Percentiles rank a stretch among this genome's conserved stretches.
Conservation (phyloP, 1,140 invertebrate genomes). For the Diprion similis region DNA sequence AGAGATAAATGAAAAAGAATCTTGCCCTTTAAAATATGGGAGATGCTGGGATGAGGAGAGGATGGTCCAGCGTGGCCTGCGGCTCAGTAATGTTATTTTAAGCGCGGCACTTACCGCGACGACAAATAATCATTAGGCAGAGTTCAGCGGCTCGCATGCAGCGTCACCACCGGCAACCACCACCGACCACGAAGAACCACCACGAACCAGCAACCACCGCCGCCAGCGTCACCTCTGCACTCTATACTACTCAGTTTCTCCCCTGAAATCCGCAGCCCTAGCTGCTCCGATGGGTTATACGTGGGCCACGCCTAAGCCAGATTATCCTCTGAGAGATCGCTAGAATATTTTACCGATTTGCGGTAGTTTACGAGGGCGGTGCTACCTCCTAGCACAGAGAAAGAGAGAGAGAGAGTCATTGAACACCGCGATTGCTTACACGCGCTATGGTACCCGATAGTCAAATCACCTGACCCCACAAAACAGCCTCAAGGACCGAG, state of each 20-base stretch:
- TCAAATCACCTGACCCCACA: no score
- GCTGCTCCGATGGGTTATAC: background rate
- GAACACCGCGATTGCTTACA: no score
- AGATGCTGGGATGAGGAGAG: no score
- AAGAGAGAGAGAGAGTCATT: constrained; percentile 23
- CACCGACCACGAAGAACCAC: background rate
- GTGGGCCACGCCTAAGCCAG: constrained; percentile 37
- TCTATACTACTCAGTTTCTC: background rate
- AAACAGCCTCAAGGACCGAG: no score
- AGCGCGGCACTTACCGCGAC: constrained; percentile 43
- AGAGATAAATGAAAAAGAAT: no score
- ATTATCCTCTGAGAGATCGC: constrained; percentile 46
- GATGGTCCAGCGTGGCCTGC: constrained; percentile 30
- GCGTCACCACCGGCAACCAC: constrained; percentile 8
- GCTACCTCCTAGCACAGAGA: background rate
- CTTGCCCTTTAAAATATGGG: no score
- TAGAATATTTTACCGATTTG: constrained; percentile 44
- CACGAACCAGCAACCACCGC: background rate
- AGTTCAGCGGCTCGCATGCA: constrained; percentile 39
- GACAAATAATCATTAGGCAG: constrained; percentile 49
- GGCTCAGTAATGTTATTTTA: constrained; percentile 47
- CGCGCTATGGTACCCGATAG: background rate
- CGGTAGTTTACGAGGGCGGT: constrained; percentile 25
- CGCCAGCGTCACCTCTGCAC: constrained; percentile 6
- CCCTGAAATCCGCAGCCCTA: constrained; percentile 7